Conservation (phyloP, 2,113 vertebrate genomes). For the Onychostoma macrolepis region DNA sequence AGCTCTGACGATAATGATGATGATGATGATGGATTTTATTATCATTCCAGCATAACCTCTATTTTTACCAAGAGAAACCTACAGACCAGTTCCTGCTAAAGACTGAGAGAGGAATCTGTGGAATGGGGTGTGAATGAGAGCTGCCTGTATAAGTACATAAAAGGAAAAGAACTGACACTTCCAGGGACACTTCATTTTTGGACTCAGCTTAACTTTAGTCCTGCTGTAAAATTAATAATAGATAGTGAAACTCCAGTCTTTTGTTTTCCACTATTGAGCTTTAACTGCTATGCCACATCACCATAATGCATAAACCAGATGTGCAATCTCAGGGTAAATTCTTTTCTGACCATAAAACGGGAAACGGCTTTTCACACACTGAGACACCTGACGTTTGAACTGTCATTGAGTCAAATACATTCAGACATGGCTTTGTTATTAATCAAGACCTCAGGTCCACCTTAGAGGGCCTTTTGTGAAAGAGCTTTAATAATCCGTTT, state of each 20-base stretch:
- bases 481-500: not conserved
- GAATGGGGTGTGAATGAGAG: too few relatives aligned
- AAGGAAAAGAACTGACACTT: not conserved
- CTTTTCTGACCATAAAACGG: not conserved
- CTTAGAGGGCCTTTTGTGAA: not conserved
- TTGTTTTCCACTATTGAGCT: not conserved
- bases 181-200: not conserved
- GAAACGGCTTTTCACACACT: not conserved
- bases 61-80: too few relatives aligned
- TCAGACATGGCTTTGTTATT: conserved; percentile 3
- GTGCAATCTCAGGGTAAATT: not conserved
- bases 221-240: not conserved
- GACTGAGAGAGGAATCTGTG: too few relatives aligned
- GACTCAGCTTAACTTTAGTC: not conserved
- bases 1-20: too few relatives aligned
- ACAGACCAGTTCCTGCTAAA: too few relatives aligned
- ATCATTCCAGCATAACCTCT: too few relatives aligned
- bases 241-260: not conserved
- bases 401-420: not conserved
- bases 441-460: not conserved
- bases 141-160: too few relatives aligned
- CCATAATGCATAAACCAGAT: not conserved
- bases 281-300: not conserved
- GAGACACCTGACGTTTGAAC: not conserved
- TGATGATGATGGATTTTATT: too few relatives aligned